Evolutionary conservation across 2,113 vertebrate species (phyloP), one percentile per base, ranked within the genome.

Genomic region (Campylomormyrus tamandua): DNA sequence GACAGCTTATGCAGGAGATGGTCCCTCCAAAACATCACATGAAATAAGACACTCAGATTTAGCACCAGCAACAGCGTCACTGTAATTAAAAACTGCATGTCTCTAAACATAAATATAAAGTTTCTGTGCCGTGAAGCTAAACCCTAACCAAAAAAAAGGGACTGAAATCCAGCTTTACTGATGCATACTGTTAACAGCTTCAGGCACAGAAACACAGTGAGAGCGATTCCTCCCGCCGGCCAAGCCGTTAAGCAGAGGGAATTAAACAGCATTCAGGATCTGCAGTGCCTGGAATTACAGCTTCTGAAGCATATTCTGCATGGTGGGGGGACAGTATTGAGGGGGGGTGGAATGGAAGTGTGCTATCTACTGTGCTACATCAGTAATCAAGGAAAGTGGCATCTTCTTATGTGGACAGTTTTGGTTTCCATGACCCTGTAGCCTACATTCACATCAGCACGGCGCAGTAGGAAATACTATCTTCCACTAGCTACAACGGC

Each of bases 171-270:
- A 42, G 35, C 35, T 77, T 77, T 42, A 77, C 31, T 39, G 70
- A 31, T 96, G 96, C 95, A 94, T 95, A 96, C 95, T 96, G 96
- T 96, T 96, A 96, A 96, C 96, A 95, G 95, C 95, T 95, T 96
- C 96, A 95, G 94, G 95, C 94, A 94, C 94, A 94, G 96, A 95
- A 95, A 95, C 95, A 96, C 94, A 96, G 95, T 95, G 95, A 97
- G 94, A 97, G 95, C 92, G 94, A 90, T 94, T 96, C 95, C 92
- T 93, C 93, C 94, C 90, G 93, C 94, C 95, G 95, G 93, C 91
- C 88, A 85, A 91, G 89, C 93, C 95, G 95, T 95, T 94, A 95
- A 95, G 95, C 96, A 95, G 96, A 95, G 94, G 95, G 95, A 94
- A 95, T 93, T 94, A 95, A 96, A 94, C 94, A 95, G 94, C 93